Base-by-base conservation (phyloP, 1,140 invertebrate genomes). In the Plutomurus gul region DNA sequence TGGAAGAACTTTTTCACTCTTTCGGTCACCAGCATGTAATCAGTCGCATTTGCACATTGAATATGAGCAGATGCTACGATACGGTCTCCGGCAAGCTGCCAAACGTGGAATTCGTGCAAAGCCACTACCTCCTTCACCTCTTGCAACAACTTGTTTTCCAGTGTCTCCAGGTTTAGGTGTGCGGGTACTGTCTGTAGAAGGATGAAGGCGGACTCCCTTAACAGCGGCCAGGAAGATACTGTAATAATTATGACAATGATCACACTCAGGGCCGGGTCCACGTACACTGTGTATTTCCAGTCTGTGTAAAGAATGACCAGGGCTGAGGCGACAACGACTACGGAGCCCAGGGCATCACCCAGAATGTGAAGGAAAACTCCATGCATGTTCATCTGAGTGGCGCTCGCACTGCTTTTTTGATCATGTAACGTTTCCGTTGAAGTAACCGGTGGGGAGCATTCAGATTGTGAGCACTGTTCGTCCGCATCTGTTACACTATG, bases 321-420 rank as follows among this genome's bases (percentile, higher is more conserved):
- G 2, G 96, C 96, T 60, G 96, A 97, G 75, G 94, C 92, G 22
- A 99, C 93, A 5, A 99, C 98, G 85, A 99, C 96, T 0, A 99
- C 92, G 1, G 98, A 99, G 60, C 94, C 94, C 11, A 80, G 16
- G 18, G 97, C 97, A 89, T 99, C 98, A 30, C 96, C 97, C 6
- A 99, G 85, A 4, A 99, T 93, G 87, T 99, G 98, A 43, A 99
- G 89, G 86, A 99, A 99, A 1, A 99, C 98, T 18, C 96, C 97
- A 72, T 93, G 90, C 94, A 99, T 98, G 85, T 99, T 99, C 92
- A 99, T 93, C 84, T 97, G 20, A 30, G 7, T 49, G 3, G 30
- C 86, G 86, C 71, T 85, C 84, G 56, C 90, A 92, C 8, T 1
- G 82, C 90, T 90, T 84, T 93, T 92, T 80, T 93, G 92, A 8